Conservation (phyloP, 1,140 invertebrate genomes). For the Probaryconus sp. region DNA sequence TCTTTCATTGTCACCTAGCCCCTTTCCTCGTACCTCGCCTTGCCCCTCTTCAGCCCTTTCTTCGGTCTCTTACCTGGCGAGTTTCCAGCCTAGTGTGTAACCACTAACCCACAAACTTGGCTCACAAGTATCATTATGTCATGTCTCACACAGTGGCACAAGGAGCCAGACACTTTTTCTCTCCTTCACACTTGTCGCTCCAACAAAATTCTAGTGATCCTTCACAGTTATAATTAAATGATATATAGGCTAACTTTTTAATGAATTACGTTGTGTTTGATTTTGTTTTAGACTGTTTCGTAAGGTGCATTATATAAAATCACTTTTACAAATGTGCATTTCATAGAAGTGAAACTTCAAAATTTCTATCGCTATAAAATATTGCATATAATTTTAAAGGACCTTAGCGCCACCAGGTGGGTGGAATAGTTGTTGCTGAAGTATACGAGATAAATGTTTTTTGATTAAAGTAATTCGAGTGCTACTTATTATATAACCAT, state of each 20-base stretch:
- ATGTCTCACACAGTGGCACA: slow-evolving; percentile 23
- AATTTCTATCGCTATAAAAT: no score
- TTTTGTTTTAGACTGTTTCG: no score
- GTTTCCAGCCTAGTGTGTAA: slow-evolving; percentile 57
- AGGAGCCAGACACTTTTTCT: slow-evolving; percentile 25
- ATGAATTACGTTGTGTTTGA: slow-evolving; percentile 26
- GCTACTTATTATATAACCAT: no score
- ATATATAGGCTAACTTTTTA: slow-evolving; percentile 27
- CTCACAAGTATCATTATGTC: slow-evolving; percentile 58
- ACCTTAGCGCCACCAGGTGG: no score
- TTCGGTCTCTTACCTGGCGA: slow-evolving; percentile 48
- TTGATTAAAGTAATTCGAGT: no score
- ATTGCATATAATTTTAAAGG: no score
- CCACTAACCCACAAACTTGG: slow-evolving; percentile 66
- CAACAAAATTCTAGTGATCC: slow-evolving; percentile 26
- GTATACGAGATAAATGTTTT: no score
- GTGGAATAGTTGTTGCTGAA: no score
- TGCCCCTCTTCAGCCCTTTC: slow-evolving; percentile 25
- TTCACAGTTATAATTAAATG: slow-evolving; percentile 41
- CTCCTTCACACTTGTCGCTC: slow-evolving; percentile 18
- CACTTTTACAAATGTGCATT: no score
- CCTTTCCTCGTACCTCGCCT: slow-evolving; percentile 3
- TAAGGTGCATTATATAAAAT: no score
- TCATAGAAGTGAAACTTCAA: no score
- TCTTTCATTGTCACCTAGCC: neutral